A percentile compares a stretch with the other conserved stretches of the same genome.
Evolutionary conservation across 2,113 vertebrate genomes (phyloP).

Genomic region (Strigops habroptila): DNA sequence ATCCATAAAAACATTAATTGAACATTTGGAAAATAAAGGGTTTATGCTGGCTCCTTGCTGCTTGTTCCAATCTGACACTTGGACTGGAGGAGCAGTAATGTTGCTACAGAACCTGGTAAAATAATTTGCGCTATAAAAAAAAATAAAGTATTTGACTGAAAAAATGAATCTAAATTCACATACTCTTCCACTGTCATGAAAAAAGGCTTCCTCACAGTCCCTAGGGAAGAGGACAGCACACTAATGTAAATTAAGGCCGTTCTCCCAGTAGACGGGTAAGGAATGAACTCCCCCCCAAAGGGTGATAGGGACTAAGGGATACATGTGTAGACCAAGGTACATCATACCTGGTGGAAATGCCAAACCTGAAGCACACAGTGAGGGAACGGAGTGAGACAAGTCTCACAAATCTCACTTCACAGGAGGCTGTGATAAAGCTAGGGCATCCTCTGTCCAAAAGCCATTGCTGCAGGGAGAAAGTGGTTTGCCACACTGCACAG

Average conservation of each 20-base stretch:
- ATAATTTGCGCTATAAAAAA: neutral
- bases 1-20: neutral
- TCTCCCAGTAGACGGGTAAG: neutral
- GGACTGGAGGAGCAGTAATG: neutral
- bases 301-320: neutral
- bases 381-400: neutral
- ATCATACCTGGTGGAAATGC: neutral
- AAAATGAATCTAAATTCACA: neutral
- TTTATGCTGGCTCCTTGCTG: neutral
- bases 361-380: neutral
- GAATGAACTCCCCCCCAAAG: accelerated
- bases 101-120: neutral
- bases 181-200: neutral
- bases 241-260: neutral
- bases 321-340: neutral
- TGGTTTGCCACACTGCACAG: neutral
- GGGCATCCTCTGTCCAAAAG: neutral
- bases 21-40: neutral
- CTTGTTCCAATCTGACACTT: neutral
- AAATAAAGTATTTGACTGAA: neutral
- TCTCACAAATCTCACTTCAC: neutral
- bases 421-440: neutral
- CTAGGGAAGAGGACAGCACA: neutral
- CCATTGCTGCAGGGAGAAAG: neutral
- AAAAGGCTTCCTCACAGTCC: neutral